Evolutionary conservation across 2,888 invertebrate species (phyloP), one percentile per base, ranked within the genome.

Genomic region (Chorisops tibialis): DNA sequence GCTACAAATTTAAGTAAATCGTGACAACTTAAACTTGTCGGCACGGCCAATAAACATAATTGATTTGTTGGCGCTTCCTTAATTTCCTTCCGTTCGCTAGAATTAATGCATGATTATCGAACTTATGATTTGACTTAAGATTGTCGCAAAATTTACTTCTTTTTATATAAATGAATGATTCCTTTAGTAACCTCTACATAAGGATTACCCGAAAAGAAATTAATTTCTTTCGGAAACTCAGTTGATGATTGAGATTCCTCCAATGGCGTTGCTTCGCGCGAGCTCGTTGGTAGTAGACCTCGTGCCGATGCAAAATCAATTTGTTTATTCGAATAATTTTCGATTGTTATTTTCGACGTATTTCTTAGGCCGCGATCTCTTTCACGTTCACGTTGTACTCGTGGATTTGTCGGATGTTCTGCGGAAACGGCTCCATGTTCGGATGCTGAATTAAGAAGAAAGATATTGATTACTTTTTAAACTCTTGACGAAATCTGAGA

Each of bases 181-280:
- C 99, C 99, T 76, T 95, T 94, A 0, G 96, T 96, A 37, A 95
- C 89, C 79, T 99, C 98, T 1, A 98, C 94, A 70, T 91, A 87
- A 1, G 97, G 98, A 81, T 99, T 99, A 3, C 99, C 99, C 69
- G 93, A 95, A 70, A 93, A 92, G 79, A 96, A 97, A 54, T 84
- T 83, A 52, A 88, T 86, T 64, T 87, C 85, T 19, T 82, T 82
- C 43, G 76, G 76, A 66, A 78, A 76, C 49, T 76, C 76, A 0
- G 78, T 70, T 12, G 74, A 67, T 9, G 61, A 12, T 49, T 54
- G 56, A 2, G 51, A 18, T 4, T 74, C 76, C 11, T 67, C 68
- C 7, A 77, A 68, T 11, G 61, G 81, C 0, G 83, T 82, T 0
- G 81, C 75, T 66, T 85, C 83, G 1, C 86, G 79, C 0, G 86